Evolutionary conservation across 2,888 invertebrate species (phyloP), one percentile per base, ranked within the genome.

Genomic region (Megaustenia siamemsis): DNA sequence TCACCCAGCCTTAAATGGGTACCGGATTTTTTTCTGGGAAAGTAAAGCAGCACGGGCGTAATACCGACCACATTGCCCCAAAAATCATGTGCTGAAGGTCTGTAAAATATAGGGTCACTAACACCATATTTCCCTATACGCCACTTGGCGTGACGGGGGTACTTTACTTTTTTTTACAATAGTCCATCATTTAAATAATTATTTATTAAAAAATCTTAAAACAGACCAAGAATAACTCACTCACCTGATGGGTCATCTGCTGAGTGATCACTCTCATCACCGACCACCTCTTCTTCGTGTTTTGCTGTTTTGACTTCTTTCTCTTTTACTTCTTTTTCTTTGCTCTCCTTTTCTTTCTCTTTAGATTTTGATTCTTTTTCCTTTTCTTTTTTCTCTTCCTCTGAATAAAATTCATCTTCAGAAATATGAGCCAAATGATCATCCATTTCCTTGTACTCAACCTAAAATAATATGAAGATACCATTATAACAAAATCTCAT

Each of bases 201-300:
- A n/a, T n/a, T n/a, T n/a, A n/a, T n/a, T n/a, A n/a, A n/a, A n/a
- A n/a, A n/a, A n/a, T n/a, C n/a, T n/a, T n/a, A n/a, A n/a, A n/a
- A n/a, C n/a, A n/a, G n/a, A n/a, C n/a, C n/a, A n/a, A n/a, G n/a
- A n/a, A n/a, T n/a, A n/a, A n/a, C n/a, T n/a, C n/a, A n/a, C n/a
- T 86, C 89, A 94, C 95, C 95, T 87, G 95, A 91, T 15, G 95
- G 95, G 89, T 95, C 95, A 91, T 95, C 95, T 89, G 95, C 94
- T 87, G 95, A 95, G 82, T 95, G 95, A 84, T 95, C 95, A 77
- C 88, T 89, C 78, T 94, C 94, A 84, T 94, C 94, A 38, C 94
- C 94, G 1, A 86, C 86, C 32, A 88, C 90, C 35, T 86, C 85
- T 43, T 89, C 89, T 38, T 88, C 89, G n/a, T 87, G 68, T 75